These are phyloP conservation scores for Alces alces DNA, from an alignment of 2,113 vertebrate genomes.

Conservation along the genomic window DNA sequence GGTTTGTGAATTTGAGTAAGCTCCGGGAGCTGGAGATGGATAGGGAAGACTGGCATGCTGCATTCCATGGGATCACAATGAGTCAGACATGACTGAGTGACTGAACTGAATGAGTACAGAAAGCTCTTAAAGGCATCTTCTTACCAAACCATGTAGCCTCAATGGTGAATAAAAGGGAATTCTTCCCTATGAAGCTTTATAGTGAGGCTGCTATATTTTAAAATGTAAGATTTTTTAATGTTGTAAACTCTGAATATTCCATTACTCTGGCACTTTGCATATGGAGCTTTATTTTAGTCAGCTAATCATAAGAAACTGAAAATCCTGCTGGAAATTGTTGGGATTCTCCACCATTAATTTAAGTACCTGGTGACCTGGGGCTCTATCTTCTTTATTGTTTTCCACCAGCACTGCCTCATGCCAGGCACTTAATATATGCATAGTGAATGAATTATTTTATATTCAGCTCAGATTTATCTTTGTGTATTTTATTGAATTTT, in stretches of 20 bases:
- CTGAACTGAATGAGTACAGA: background rate
- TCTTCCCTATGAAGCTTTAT: background rate
- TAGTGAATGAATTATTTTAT: background rate
- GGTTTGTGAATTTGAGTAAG: background rate
- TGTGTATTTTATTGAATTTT: background rate
- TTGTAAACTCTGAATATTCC: background rate
- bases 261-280: background rate
- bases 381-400: background rate
- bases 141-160: background rate
- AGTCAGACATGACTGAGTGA: background rate
- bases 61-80: fast-evolving
- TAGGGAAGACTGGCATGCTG: background rate
- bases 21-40: background rate
- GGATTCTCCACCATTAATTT: background rate
- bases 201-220: background rate
- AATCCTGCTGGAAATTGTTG: background rate
- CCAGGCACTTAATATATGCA: background rate
- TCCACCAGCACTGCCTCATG: background rate
- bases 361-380: background rate
- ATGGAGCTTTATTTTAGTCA: background rate
- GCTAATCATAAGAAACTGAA: background rate
- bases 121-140: background rate
- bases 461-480: background rate
- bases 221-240: background rate
- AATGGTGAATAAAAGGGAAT: background rate